phyloP scores from a whole-genome alignment of 2,113 vertebrate species.

The Mastomys natalensis region DNA sequence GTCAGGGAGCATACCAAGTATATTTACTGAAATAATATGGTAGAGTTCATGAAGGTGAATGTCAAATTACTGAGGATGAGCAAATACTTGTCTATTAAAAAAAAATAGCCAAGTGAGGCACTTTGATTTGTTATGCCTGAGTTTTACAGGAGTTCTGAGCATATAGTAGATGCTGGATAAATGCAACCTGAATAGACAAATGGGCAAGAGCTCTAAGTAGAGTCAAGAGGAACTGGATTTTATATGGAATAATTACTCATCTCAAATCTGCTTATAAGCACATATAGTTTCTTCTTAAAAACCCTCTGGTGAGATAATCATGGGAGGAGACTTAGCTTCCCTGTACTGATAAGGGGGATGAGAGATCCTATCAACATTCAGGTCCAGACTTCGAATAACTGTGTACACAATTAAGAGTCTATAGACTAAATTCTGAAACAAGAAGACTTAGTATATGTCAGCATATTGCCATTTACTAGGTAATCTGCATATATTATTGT shows the following conservation, averaged over 20 bases:
- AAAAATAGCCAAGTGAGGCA: background rate
- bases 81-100: background rate
- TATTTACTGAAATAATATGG: background rate
- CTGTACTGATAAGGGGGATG: background rate
- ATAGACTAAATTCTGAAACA: background rate
- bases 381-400: background rate
- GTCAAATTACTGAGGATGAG: background rate
- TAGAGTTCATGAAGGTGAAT: background rate
- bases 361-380: background rate
- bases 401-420: background rate
- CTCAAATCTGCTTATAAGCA: background rate
- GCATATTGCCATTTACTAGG: background rate
- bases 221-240: conserved; percentile 20
- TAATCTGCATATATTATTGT: background rate
- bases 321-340: background rate
- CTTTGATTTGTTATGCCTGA: background rate
- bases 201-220: background rate
- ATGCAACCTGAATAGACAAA: background rate
- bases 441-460: background rate
- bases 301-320: background rate
- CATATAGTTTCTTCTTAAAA: background rate
- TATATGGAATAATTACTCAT: background rate
- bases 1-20: background rate
- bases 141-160: background rate
- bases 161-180: background rate